phyloP scores from a whole-genome alignment of 1,140 invertebrate species.

The Hyles vespertilio region DNA sequence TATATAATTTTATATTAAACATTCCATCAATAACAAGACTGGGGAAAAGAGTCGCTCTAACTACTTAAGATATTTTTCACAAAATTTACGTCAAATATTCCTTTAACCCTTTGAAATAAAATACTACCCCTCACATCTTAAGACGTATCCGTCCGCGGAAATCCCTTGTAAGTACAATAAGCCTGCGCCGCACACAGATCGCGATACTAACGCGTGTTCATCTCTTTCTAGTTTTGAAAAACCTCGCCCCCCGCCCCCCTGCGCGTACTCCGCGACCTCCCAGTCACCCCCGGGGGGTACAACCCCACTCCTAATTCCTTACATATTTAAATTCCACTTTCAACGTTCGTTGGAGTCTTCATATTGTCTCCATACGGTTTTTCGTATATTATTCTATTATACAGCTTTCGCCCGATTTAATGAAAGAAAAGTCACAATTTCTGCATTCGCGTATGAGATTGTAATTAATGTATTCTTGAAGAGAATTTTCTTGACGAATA shows the following conservation, averaged over 20 bases:
- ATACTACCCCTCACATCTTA: conserved; percentile 28
- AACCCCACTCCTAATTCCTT: conserved; percentile 66
- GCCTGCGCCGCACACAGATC: conserved; percentile 46
- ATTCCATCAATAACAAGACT: no score
- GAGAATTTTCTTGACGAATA: no score
- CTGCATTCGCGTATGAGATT: no score
- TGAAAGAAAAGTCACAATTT: background rate
- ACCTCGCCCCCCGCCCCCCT: conserved; percentile 30
- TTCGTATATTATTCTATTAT: conserved; percentile 48
- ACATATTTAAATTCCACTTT: conserved; percentile 75
- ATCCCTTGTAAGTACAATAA: conserved; percentile 22
- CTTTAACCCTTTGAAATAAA: no score
- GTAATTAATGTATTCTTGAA: no score
- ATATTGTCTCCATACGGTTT: conserved; percentile 66
- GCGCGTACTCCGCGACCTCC: conserved; percentile 18
- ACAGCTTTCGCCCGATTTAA: conserved; percentile 11
- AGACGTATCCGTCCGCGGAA: conserved; percentile 40
- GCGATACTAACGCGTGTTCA: conserved; percentile 72
- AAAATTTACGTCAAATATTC: no score
- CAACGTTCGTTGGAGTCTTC: conserved; percentile 54
- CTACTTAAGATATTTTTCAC: no score
- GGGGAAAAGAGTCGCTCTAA: background rate
- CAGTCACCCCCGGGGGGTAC: background rate
- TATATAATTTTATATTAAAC: no score
- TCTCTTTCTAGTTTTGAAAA: conserved; percentile 74